Conservation (phyloP, 2,888 invertebrate genomes). For the Pelosia muscerda region DNA sequence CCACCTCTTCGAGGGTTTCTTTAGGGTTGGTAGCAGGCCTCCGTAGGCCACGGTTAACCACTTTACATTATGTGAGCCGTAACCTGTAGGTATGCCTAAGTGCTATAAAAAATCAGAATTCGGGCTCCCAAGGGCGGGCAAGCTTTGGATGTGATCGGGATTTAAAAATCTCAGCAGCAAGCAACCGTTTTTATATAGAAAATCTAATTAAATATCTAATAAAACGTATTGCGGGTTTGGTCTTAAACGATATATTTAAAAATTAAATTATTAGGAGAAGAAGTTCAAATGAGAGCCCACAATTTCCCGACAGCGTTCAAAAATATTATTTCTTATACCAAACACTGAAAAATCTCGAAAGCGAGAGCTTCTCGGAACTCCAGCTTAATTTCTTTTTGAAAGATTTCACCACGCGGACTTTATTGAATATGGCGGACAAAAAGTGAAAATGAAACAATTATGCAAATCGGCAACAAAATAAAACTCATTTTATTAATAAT, state of each 20-base stretch:
- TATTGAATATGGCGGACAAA: conserved; percentile 71
- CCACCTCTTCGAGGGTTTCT: no score
- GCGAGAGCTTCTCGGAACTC: conserved; percentile 58
- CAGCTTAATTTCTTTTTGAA: conserved; percentile 78
- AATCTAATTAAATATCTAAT: neutral
- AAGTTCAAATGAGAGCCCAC: conserved; percentile 42
- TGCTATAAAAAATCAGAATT: no score
- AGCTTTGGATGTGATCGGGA: no score
- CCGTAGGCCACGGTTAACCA: no score
- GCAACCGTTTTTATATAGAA: neutral
- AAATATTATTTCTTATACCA: conserved; percentile 55
- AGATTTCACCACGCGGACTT: conserved; percentile 67
- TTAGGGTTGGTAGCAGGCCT: no score
- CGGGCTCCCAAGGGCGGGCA: no score
- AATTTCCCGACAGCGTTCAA: conserved; percentile 46
- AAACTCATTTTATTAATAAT: conserved; percentile 85
- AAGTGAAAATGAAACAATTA: conserved; percentile 84
- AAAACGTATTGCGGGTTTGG: neutral
- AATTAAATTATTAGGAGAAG: conserved; percentile 31
- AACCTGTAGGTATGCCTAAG: no score
- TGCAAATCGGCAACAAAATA: conserved; percentile 84
- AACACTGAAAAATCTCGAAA: conserved; percentile 64
- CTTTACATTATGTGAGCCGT: no score
- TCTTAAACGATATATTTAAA: neutral
- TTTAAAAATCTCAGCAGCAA: neutral